Evolutionary conservation across 2,113 vertebrate species (phyloP).

Genomic region (Micronisus gabar): DNA sequence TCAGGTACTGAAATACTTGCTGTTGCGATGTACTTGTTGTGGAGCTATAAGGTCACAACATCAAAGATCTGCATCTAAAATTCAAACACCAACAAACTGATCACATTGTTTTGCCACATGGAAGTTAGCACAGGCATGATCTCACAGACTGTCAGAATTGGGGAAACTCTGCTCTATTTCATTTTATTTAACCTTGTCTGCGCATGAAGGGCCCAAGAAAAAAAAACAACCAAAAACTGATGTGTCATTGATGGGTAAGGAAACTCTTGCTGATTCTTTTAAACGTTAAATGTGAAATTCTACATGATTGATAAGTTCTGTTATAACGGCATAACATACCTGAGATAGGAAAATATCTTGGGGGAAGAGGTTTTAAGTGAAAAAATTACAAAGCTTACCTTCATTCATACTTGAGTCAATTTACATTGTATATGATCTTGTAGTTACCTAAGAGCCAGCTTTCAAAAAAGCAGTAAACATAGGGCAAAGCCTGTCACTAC

Average conservation of each 20-base stretch:
- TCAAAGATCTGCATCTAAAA: not conserved
- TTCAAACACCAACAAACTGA: fast-evolving
- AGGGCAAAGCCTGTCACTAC: not conserved
- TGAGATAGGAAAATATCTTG: not conserved
- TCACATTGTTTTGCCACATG: not conserved
- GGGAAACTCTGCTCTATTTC: not conserved
- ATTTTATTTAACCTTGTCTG: not conserved
- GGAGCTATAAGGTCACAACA: not conserved
- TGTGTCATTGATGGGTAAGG: not conserved
- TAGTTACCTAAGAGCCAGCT: not conserved
- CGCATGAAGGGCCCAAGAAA: not conserved
- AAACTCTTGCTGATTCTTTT: not conserved
- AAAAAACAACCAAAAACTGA: not conserved
- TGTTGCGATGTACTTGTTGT: fast-evolving
- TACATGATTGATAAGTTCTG: not conserved
- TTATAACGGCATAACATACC: fast-evolving
- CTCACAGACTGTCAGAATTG: fast-evolving
- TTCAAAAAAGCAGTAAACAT: not conserved
- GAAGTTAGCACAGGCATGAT: not conserved
- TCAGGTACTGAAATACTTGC: not conserved
- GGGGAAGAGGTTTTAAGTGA: not conserved
- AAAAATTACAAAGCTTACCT: not conserved
- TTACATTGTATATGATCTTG: not conserved
- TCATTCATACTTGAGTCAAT: not conserved
- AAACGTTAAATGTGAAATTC: not conserved